Base-by-base conservation (phyloP, 2,797 vertebrate genomes). In the Eptatretus atami region DNA sequence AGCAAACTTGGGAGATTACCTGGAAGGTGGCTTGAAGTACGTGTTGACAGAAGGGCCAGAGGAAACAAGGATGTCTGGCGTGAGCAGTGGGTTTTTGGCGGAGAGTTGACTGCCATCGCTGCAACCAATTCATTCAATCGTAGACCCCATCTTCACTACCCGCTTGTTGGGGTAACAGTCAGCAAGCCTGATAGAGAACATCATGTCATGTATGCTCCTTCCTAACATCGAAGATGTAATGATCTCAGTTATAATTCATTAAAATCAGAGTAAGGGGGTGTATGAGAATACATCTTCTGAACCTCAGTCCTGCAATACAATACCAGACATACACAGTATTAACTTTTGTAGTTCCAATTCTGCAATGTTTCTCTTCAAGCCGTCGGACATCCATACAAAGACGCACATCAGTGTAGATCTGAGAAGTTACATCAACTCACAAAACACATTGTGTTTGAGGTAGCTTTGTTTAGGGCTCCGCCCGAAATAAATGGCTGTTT, bases 1-100 rank as follows among this genome's bases (percentile, higher is more conserved):
- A 31, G 31, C 31, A 31, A 31, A 3, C 31, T 63, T 2, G 9
- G 31, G 11, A 4, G 10, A 63, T 68, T 70, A 88, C 85, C 82
- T 84, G 80, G 71, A 82, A 88, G 10, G 85, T 86, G 60, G 80
- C 84, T 87, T 85, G 68, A 88, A 80, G 2, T 82, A 87, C 0
- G 82, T 85, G 67, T 83, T 80, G 66, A 87, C 83, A 0, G 82
- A 82, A 0, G 81, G 78, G 10, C 85, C 85, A 0, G 81, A 82
- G 66, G 84, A 87, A 72, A 87, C 85, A 1, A 90, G 72, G 65
- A 88, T 80, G 52, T 88, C 85, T 0, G 85, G 85, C 3, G 85
- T 88, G 72, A 83, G 81, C 63, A 90, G 74, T 0, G 84, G 84
- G 24, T 84, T 85, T 63, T n/a, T n/a, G n/a, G 83, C 85, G 64